Evolutionary conservation across 1,140 invertebrate genomes (phyloP).

Genomic region (Habropoda laboriosa): DNA sequence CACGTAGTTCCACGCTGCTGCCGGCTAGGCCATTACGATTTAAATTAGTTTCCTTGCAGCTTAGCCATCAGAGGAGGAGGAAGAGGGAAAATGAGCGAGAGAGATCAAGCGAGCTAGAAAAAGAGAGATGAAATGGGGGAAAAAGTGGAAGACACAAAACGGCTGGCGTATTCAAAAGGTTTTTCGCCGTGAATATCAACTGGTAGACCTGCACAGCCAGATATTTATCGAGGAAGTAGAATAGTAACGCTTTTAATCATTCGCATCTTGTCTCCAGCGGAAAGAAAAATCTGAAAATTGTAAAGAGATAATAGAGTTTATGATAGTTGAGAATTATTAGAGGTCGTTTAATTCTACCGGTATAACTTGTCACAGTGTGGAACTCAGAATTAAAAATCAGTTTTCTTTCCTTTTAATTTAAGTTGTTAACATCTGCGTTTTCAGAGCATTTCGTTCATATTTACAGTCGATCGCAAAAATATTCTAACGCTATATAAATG

Average conservation of each 20-base stretch:
- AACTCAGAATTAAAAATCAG: too few species aligned
- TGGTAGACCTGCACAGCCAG: slow-evolving; percentile 6
- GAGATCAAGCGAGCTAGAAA: slow-evolving; percentile 38
- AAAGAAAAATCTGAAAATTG: background rate
- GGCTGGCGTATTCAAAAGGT: slow-evolving; percentile 31
- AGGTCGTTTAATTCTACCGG: background rate
- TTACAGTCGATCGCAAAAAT: too few species aligned
- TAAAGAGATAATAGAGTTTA: background rate
- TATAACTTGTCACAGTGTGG: too few species aligned
- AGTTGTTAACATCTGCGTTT: too few species aligned
- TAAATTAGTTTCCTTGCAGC: slow-evolving; percentile 60
- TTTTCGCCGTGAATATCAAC: slow-evolving; percentile 31
- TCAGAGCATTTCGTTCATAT: too few species aligned
- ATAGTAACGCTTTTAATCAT: slow-evolving; percentile 32
- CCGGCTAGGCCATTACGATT: slow-evolving; percentile 59
- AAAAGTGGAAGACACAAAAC: slow-evolving; percentile 27
- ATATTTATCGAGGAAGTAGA: slow-evolving; percentile 40
- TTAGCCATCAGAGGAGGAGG: slow-evolving; percentile 6
- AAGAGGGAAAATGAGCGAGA: too few species aligned
- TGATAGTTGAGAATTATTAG: background rate
- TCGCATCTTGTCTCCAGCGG: background rate
- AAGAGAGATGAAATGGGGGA: slow-evolving; percentile 38
- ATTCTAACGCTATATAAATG: too few species aligned
- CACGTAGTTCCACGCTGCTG: slow-evolving; percentile 33
- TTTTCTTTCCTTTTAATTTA: background rate